Conservation (phyloP, 2,113 vertebrate genomes). For the Pterocles orientalis region DNA sequence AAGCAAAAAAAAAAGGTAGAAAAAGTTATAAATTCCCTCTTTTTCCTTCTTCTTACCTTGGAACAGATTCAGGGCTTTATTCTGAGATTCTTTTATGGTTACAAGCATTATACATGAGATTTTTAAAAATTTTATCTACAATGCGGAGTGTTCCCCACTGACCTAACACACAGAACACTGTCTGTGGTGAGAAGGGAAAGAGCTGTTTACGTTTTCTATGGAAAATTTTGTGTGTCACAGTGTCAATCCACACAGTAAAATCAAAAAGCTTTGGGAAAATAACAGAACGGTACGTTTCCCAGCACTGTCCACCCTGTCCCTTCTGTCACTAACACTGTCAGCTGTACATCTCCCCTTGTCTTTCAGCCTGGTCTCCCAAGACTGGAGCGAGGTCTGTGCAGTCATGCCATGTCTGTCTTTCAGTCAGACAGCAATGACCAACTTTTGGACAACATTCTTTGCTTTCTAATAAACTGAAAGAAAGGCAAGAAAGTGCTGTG, state of each 20-base stretch:
- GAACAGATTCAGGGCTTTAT: background rate
- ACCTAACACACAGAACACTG: background rate
- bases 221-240: background rate
- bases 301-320: background rate
- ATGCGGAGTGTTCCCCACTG: background rate
- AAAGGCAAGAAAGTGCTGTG: background rate
- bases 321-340: background rate
- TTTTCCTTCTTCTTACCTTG: background rate
- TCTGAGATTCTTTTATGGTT: background rate
- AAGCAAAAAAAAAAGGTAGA: background rate
- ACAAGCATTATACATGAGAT: background rate
- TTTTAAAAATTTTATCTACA: background rate
- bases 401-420: background rate
- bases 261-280: background rate
- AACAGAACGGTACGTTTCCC: background rate
- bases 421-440: background rate
- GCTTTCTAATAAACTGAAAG: background rate
- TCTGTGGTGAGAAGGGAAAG: background rate
- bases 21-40: background rate
- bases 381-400: background rate
- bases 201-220: background rate
- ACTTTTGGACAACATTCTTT: background rate
- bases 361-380: background rate
- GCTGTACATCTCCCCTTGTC: background rate
- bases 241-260: accelerated